phyloP scores from a whole-genome alignment of 2,113 vertebrate species.

The Procapra przewalskii region DNA sequence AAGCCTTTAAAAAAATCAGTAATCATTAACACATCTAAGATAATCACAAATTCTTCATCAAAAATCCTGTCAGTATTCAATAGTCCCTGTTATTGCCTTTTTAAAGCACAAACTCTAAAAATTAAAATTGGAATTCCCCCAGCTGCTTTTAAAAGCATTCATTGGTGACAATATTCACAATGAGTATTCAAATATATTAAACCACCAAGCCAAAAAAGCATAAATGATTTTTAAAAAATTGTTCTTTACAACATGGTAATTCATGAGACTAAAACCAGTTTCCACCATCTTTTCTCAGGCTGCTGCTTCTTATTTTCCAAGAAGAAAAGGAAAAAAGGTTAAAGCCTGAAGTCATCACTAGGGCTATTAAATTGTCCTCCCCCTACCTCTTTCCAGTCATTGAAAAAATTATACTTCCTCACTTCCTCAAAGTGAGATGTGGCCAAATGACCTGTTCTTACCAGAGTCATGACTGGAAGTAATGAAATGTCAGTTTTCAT shows the following conservation, averaged over 20 bases:
- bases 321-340: neutral
- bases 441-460: neutral
- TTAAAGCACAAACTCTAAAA: constrained; percentile 4
- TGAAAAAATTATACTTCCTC: neutral
- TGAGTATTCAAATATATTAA: constrained; percentile 10
- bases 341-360: neutral
- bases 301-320: neutral
- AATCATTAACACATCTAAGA: neutral
- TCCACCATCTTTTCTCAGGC: neutral
- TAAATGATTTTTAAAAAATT: neutral
- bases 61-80: neutral
- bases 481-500: neutral
- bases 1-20: neutral
- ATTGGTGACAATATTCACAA: neutral
- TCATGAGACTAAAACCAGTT: constrained; percentile 14
- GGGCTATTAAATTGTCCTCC: neutral
- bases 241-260: neutral
- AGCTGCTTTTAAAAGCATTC: constrained; percentile 19
- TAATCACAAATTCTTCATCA: neutral
- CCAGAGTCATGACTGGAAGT: neutral
- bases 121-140: neutral
- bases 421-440: neutral
- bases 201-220: neutral
- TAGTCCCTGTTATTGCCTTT: neutral
- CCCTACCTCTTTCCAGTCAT: neutral